phyloP scores from a whole-genome alignment of 2,113 vertebrate species.

The Coreoperca whiteheadi region DNA sequence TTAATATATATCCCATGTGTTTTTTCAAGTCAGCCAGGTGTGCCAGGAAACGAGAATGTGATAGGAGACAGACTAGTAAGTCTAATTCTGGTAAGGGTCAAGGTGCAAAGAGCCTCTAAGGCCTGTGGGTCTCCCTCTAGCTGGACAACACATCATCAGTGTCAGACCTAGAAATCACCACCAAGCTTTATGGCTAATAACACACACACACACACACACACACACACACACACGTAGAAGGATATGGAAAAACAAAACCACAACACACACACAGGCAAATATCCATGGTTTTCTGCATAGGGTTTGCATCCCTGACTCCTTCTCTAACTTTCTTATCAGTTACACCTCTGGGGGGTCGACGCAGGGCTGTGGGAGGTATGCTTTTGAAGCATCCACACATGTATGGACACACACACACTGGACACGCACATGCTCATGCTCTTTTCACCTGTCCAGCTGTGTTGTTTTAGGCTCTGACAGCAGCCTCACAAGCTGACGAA shows the following conservation, averaged over 20 bases:
- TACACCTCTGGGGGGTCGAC: slow-evolving; percentile 37
- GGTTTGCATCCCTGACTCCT: background rate
- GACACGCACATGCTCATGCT: slow-evolving; percentile 27
- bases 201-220: background rate
- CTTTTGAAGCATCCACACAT: slow-evolving; percentile 83
- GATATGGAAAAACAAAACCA: background rate
- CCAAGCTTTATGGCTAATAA: background rate
- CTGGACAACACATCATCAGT: slow-evolving; percentile 65
- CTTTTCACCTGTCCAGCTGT: slow-evolving; percentile 75
- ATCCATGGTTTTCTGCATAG: background rate
- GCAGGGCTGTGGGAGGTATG: slow-evolving; percentile 70
- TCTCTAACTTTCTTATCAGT: slow-evolving; percentile 53
- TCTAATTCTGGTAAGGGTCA: slow-evolving; percentile 31
- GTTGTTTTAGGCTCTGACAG: slow-evolving; percentile 85
- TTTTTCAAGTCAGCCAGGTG: slow-evolving; percentile 24
- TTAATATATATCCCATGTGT: slow-evolving; percentile 6
- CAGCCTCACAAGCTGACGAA: slow-evolving; percentile 84
- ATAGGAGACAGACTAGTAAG: slow-evolving; percentile 14
- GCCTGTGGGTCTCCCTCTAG: slow-evolving; percentile 35
- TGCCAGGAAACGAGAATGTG: slow-evolving; percentile 38
- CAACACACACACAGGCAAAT: slow-evolving; percentile 1
- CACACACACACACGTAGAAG: background rate
- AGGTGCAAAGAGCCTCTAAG: slow-evolving; percentile 23
- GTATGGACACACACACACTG: slow-evolving; percentile 8
- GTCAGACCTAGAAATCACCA: slow-evolving; percentile 46